These are phyloP conservation scores for Campylomormyrus numenius DNA, from an alignment of 2,113 vertebrate genomes.

Conservation along the genomic window DNA sequence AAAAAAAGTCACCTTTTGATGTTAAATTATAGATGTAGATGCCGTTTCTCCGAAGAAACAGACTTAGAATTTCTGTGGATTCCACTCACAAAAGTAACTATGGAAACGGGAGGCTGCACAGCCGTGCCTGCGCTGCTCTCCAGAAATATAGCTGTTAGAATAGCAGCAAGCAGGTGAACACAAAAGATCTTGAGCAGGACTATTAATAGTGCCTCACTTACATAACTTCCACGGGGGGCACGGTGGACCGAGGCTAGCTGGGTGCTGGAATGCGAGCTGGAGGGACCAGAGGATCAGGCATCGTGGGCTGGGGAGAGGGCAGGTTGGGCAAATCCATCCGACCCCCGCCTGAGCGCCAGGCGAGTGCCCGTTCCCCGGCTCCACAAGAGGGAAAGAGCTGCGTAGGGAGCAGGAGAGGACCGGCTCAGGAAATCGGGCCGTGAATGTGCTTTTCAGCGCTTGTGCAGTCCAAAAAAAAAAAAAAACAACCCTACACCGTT, in stretches of 20 bases:
- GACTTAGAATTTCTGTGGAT: slow-evolving; percentile 63
- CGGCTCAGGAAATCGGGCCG: not conserved
- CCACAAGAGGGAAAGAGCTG: not conserved
- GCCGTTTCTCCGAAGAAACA: slow-evolving; percentile 62
- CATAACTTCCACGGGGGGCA: slow-evolving; percentile 58
- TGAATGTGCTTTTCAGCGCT: not conserved
- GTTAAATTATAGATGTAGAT: slow-evolving; percentile 42
- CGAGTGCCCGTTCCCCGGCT: not conserved
- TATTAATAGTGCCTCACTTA: slow-evolving; percentile 68
- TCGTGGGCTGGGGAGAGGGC: slow-evolving; percentile 31
- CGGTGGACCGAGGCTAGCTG: slow-evolving; percentile 49
- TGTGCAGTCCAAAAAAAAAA: no score
- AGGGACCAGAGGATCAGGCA: slow-evolving; percentile 15
- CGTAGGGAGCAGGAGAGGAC: not conserved
- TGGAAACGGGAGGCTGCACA: slow-evolving; percentile 70
- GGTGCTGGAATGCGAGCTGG: slow-evolving; percentile 33
- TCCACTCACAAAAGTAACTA: slow-evolving; percentile 73
- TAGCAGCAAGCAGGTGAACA: slow-evolving; percentile 76
- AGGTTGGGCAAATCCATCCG: not conserved
- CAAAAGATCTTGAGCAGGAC: slow-evolving; percentile 71
- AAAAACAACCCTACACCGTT: no score
- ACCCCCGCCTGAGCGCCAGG: not conserved
- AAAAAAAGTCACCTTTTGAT: slow-evolving; percentile 25
- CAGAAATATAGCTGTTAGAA: slow-evolving; percentile 72
- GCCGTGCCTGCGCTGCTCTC: slow-evolving; percentile 65